Conservation (phyloP, 2,113 vertebrate genomes). For the Oncorhynchus clarkii region DNA sequence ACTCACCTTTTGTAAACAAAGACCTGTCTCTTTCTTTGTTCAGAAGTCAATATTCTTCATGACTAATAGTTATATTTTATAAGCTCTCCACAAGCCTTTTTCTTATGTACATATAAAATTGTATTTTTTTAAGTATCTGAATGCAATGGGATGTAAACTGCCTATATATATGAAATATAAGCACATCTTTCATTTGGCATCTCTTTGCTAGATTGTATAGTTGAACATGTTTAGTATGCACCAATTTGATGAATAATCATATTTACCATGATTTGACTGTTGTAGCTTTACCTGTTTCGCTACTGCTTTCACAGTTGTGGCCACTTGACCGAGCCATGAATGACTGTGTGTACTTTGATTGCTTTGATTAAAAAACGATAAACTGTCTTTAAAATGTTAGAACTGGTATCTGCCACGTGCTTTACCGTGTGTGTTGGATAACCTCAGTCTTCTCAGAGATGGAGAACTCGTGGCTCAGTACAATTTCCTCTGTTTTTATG, state of each 20-base stretch:
- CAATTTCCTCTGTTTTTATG: background rate
- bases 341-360: background rate
- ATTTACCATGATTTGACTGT: too few relatives aligned
- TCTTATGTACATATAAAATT: slow-evolving; percentile 3
- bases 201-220: background rate
- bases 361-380: background rate
- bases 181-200: background rate
- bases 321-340: background rate
- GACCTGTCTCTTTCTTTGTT: too few relatives aligned
- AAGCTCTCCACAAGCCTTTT: background rate
- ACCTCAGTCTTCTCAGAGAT: background rate
- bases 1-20: background rate
- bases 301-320: background rate
- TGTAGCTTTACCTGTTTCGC: too few relatives aligned
- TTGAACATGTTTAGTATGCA: background rate
- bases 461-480: background rate
- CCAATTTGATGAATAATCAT: too few relatives aligned
- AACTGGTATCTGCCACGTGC: background rate
- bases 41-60: background rate
- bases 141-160: background rate
- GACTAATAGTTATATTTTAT: background rate
- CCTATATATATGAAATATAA: background rate
- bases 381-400: background rate
- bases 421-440: background rate
- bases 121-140: slow-evolving; percentile 3